phyloP scores from a whole-genome alignment of 2,888 invertebrate genomes.

The Drepanosiphum platanoidis region DNA sequence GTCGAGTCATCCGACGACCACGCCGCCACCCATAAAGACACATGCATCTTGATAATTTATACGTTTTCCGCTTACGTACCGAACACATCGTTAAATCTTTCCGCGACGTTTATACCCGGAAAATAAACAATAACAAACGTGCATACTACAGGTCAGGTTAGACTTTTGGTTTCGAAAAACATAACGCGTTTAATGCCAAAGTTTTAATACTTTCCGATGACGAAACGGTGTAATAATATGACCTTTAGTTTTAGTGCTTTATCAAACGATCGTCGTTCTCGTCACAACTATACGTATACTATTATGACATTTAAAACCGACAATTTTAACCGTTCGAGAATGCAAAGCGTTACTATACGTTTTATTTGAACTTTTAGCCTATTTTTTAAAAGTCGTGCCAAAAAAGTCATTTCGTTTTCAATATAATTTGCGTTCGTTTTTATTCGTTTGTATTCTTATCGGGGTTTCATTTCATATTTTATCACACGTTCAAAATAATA shows the following conservation, averaged over 20 bases:
- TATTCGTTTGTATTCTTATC: background rate
- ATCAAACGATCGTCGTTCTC: background rate
- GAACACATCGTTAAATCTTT: background rate
- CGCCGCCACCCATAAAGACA: background rate
- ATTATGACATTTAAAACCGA: background rate
- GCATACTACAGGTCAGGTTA: background rate
- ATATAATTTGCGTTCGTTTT: background rate
- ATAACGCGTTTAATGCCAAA: background rate
- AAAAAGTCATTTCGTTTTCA: background rate
- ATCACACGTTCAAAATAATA: background rate
- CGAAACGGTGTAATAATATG: background rate
- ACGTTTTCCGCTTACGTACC: background rate
- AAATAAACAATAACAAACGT: background rate
- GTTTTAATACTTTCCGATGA: slow-evolving; percentile 1
- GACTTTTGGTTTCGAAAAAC: background rate
- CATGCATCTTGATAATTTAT: background rate
- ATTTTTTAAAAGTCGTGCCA: background rate
- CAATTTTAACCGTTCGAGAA: background rate
- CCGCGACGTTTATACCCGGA: background rate
- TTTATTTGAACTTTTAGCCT: background rate
- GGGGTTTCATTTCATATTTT: background rate
- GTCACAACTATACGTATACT: no score
- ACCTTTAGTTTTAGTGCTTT: slow-evolving; percentile 1
- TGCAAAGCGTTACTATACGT: background rate
- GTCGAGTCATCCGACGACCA: background rate